Percentiles rank a stretch among this genome's conserved stretches.
Evolutionary conservation across 2,888 invertebrate species (phyloP).

Genomic region (Apantesis nais): DNA sequence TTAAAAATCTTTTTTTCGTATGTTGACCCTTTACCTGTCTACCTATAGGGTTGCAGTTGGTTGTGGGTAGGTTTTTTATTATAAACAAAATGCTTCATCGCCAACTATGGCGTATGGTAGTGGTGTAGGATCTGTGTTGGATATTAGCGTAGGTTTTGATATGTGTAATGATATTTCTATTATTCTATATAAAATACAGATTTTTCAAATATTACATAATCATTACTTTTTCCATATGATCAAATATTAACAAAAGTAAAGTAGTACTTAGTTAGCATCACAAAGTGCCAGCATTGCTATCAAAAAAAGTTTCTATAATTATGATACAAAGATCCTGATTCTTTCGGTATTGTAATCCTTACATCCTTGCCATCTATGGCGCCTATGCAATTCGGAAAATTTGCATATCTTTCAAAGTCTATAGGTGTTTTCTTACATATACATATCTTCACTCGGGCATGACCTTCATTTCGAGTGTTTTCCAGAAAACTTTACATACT

Average conservation of each 20-base stretch:
- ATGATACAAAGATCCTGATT: slow-evolving; percentile 44
- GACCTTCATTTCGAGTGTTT: slow-evolving; percentile 23
- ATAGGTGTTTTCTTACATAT: slow-evolving; percentile 42
- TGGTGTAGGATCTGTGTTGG: slow-evolving; percentile 36
- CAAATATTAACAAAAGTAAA: slow-evolving; percentile 50
- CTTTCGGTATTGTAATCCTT: slow-evolving; percentile 34
- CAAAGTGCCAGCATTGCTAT: slow-evolving; percentile 46
- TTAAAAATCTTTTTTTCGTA: slow-evolving; percentile 44
- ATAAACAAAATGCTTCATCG: slow-evolving; percentile 51
- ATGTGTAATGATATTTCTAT: slow-evolving; percentile 39
- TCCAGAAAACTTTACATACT: slow-evolving; percentile 48
- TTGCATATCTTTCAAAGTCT: slow-evolving; percentile 43
- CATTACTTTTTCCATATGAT: slow-evolving; percentile 43
- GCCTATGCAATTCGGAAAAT: no score
- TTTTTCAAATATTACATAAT: slow-evolving; percentile 27
- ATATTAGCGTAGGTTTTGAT: no score
- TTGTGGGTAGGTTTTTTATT: no score
- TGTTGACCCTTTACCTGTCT: slow-evolving; percentile 37
- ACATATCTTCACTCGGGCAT: slow-evolving; percentile 32
- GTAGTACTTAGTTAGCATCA: slow-evolving; percentile 40
- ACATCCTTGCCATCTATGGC: slow-evolving; percentile 49
- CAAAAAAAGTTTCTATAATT: slow-evolving; percentile 49
- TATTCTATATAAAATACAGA: slow-evolving; percentile 38
- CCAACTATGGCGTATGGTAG: slow-evolving; percentile 44
- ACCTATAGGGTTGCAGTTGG: no score